These are phyloP conservation scores for Procavia capensis DNA, from an alignment of 2,113 vertebrate species.

Conservation along the genomic window DNA sequence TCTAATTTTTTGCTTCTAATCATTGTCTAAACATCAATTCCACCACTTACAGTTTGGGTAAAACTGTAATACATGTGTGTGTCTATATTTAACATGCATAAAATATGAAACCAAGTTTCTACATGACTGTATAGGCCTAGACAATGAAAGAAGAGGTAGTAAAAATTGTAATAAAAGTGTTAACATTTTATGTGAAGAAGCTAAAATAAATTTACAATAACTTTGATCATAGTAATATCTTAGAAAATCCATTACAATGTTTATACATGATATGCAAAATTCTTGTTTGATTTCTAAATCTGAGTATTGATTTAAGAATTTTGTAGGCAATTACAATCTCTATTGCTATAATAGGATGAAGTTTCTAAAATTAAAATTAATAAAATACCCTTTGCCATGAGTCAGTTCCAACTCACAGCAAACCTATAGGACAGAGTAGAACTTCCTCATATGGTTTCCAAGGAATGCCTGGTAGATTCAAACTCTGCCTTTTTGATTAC, in stretches of 20 bases:
- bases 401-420: too few relatives aligned
- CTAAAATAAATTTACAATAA: constrained; percentile 38
- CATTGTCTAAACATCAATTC: constrained; percentile 3
- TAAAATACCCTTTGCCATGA: neutral
- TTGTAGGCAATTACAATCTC: constrained; percentile 20
- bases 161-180: neutral
- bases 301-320: constrained; percentile 38
- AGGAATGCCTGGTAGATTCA: too few relatives aligned
- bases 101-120: constrained; percentile 9
- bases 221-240: constrained; percentile 48
- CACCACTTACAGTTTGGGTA: neutral
- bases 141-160: neutral
- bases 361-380: constrained; percentile 60
- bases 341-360: neutral
- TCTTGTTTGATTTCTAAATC: constrained; percentile 52
- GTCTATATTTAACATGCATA: neutral
- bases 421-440: too few relatives aligned
- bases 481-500: too few relatives aligned
- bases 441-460: too few relatives aligned
- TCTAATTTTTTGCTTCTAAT: neutral
- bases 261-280: neutral
- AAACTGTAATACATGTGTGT: neutral
- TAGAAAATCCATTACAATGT: constrained; percentile 14
- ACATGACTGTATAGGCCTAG: constrained; percentile 1
- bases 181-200: constrained; percentile 53